Percentiles rank a stretch among this genome's conserved stretches.
phyloP scores from a whole-genome alignment of 2,113 vertebrate genomes.

The Aleadryas rufinucha region DNA sequence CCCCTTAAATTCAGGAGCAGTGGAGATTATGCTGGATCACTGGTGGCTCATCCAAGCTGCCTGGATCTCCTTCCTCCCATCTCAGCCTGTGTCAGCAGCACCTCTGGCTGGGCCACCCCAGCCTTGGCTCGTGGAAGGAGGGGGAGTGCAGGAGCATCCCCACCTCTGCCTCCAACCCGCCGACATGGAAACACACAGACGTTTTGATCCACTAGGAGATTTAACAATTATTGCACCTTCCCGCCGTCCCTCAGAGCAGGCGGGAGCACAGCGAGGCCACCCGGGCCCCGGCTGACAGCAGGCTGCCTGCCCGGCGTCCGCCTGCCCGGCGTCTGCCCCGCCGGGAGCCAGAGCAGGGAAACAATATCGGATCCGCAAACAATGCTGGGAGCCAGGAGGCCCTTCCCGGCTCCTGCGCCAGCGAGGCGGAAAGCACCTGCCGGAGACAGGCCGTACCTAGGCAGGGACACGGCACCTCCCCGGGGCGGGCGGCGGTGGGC shows the following conservation, averaged over 20 bases:
- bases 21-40: accelerated
- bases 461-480: neutral
- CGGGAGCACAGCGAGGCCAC: neutral
- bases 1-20: neutral
- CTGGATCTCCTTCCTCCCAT: neutral
- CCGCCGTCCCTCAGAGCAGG: accelerated
- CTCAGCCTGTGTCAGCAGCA: neutral
- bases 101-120: neutral
- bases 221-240: neutral
- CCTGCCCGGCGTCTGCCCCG: neutral
- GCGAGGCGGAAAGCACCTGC: neutral
- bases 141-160: neutral
- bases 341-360: neutral
- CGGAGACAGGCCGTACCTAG: neutral
- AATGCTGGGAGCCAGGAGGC: neutral
- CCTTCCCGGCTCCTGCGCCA: neutral
- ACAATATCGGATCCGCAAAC: neutral
- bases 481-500: accelerated
- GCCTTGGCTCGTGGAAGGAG: neutral
- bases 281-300: neutral
- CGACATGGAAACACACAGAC: neutral
- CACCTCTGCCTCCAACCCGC: neutral
- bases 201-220: neutral
- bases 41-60: accelerated
- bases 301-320: neutral